Conservation (phyloP, 2,113 vertebrate genomes). For the Mesembrinibis cayennensis region DNA sequence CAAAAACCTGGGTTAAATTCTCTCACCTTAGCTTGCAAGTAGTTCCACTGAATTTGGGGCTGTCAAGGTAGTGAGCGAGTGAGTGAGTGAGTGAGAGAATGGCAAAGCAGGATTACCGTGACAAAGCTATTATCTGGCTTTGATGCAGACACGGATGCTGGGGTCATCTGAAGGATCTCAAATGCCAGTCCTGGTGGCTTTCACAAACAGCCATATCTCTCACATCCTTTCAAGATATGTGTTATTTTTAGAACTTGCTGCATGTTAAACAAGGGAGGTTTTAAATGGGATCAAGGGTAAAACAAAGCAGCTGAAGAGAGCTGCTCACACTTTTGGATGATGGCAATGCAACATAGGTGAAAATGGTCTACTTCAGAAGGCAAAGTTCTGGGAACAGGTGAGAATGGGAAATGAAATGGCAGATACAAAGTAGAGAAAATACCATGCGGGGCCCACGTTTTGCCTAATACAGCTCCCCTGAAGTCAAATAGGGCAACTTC, state of each 20-base stretch:
- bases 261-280: neutral
- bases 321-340: neutral
- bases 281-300: neutral
- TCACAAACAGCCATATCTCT: neutral
- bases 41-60: neutral
- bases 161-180: neutral
- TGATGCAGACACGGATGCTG: neutral
- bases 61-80: neutral
- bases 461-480: neutral
- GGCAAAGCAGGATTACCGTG: neutral
- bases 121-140: neutral
- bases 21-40: neutral
- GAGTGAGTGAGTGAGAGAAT: neutral
- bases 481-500: neutral
- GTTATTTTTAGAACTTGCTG: neutral
- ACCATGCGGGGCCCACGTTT: neutral
- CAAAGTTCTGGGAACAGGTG: neutral
- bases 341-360: neutral
- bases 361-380: neutral
- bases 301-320: neutral
- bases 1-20: neutral
- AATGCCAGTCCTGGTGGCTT: neutral
- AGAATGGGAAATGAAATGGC: neutral
- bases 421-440: neutral
- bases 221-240: neutral